Evolutionary conservation across 2,113 vertebrate genomes (phyloP), one percentile per base, ranked within the genome.

Genomic region (Aptenodytes patagonicus): DNA sequence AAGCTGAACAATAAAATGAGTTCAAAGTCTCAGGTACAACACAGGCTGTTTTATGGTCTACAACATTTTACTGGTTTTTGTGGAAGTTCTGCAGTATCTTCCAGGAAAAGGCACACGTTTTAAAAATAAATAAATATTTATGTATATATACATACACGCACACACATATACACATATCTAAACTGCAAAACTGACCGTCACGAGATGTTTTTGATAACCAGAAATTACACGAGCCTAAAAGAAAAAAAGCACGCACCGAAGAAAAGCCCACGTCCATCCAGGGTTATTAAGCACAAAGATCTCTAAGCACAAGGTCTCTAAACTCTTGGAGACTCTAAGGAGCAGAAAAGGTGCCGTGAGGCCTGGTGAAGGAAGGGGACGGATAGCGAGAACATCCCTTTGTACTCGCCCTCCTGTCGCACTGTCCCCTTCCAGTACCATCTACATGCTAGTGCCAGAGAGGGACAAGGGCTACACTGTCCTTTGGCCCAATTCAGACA

Each of bases 381-480:
- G n/a, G 52, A 62, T 2, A 54, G 61, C 9, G 46, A 69, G 42
- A 54, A 62, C 42, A 64, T 13, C 49, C 69, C 24, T 44, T n/a
- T n/a, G 18, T 6, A 32, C 29, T 11, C 26, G 61, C 34, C 24
- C 46, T 69, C 29, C 44, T 40, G 38, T 17, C 16, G 5, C 13
- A 13, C 40, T 13, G 29, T 20, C 38, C 65, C 60, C 44, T 85
- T 68, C 52, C 42, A 58, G 11, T 2, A 25, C 15, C 78, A 57
- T 4, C 62, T 8, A 42, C 34, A 6, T 5, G 46, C 21, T 26
- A 20, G 44, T 4, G 40, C 40, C 73, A 61, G 49, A 10, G 26
- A 20, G 69, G 32, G 60, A 31, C 0, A 0, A 47, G 16, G 42
- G 16, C 10, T 20, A 46, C 29, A 0, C 11, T 7, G 20, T 19